Conservation (phyloP, 2,888 invertebrate species). For the Philopedon plagiatum region DNA sequence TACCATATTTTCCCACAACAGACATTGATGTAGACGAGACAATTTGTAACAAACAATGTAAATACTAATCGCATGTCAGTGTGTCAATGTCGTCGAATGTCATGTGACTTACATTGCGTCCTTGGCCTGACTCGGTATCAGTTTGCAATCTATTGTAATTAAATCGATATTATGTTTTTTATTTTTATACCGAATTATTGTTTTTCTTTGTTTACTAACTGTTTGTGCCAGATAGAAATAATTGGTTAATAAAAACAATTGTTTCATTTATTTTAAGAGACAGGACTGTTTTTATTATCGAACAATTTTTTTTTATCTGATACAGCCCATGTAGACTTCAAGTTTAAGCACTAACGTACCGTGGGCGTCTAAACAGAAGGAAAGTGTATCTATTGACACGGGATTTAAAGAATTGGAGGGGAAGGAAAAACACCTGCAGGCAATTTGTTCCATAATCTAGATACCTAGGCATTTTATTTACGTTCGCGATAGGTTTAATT, state of each 20-base stretch:
- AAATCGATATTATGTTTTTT: conserved; percentile 6
- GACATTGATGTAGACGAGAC: not conserved
- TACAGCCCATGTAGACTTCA: too few relatives aligned
- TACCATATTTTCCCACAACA: conserved; percentile 2
- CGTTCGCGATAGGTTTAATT: too few relatives aligned
- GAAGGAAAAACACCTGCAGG: too few relatives aligned
- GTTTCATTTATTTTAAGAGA: too few relatives aligned
- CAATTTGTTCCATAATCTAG: too few relatives aligned
- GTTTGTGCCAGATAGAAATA: not conserved
- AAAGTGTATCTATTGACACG: too few relatives aligned
- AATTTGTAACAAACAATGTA: conserved; percentile 10
- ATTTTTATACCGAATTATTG: not conserved
- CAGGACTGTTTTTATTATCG: too few relatives aligned
- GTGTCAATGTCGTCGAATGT: conserved; percentile 24
- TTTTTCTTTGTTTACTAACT: not conserved
- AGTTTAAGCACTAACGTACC: too few relatives aligned
- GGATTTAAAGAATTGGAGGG: too few relatives aligned
- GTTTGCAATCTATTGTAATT: conserved; percentile 5
- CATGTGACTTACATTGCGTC: conserved; percentile 20
- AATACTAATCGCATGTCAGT: conserved; percentile 21
- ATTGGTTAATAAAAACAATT: not conserved
- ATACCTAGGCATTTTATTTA: too few relatives aligned
- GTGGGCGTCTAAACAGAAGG: too few relatives aligned
- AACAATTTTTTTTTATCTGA: too few relatives aligned
- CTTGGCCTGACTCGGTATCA: conserved; percentile 20